Evolutionary conservation across 2,113 vertebrate genomes (phyloP), one percentile per base, ranked within the genome.

Genomic region (Onychostoma macrolepis): DNA sequence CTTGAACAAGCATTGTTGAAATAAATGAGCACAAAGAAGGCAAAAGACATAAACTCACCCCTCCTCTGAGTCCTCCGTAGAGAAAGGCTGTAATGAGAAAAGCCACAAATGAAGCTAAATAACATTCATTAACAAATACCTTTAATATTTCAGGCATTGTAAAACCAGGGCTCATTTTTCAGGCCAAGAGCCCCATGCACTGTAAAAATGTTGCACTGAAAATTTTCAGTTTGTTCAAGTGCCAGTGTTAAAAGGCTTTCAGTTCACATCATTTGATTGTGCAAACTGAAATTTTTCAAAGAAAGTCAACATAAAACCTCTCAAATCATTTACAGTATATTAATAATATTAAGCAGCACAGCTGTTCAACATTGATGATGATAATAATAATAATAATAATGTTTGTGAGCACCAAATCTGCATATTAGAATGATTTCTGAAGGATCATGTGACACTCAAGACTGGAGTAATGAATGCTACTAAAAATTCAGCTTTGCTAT

Each of bases 11-110:
- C 3, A 65, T 38, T 56, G 33, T 30, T 9, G n/a, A 13, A 15
- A n/a, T 33, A 74, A 48, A 80, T 36, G 21, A 45, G 21, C 10
- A 58, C 1, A n/a, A 48, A 38, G 21, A 15, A 6, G 21, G 30
- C 7, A 15, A 53, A 4, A 82, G 36, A 82, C 4, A 45, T 36
- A 75, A 61, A 74, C 96, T 95, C 95, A 99, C 98, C 96, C 96
- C 90, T 99, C 98, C 88, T 99, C 98, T 90, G 96, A 88, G 11
- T 99, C 98, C 83, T 99, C 98, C 58, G 96, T 69, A 30, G 95
- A 30, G 90, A 97, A 96, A 69, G 97, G 91, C 95, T 96, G 90
- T 88, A 88, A 65, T 85, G 30, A 89, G 74, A 89, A 50, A 80
- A 86, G 88, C 38, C 71, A 69, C 6, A 6, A 21, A 9, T 63